Evolutionary conservation across 2,113 vertebrate species (phyloP).

Genomic region (Cepphus grylle): DNA sequence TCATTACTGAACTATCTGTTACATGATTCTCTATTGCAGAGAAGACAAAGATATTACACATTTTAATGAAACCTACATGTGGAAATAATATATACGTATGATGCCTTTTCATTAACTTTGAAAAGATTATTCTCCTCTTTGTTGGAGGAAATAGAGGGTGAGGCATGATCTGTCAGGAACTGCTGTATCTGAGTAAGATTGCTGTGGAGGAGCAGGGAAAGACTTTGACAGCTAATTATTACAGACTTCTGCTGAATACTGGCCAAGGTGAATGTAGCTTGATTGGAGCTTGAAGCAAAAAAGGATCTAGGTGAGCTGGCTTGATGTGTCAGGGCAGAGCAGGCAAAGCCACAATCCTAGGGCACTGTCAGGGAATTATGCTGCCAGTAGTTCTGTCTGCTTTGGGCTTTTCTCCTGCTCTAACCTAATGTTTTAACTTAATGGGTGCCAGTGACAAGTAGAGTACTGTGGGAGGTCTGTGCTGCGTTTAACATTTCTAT

Average conservation of each 20-base stretch:
- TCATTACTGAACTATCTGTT: background rate
- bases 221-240: conserved; percentile 3
- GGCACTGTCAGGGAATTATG: background rate
- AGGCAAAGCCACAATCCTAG: background rate
- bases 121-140: background rate
- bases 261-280: background rate
- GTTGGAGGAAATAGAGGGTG: background rate
- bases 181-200: background rate
- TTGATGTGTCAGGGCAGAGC: background rate
- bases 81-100: background rate
- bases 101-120: background rate
- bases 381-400: background rate
- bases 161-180: background rate
- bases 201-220: background rate
- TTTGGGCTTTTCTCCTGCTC: background rate
- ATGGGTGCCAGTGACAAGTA: background rate
- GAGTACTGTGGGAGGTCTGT: background rate
- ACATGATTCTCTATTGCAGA: background rate
- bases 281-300: background rate
- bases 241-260: background rate
- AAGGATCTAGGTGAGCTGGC: background rate
- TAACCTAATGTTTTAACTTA: background rate
- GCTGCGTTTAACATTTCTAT: background rate
- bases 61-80: background rate
- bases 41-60: accelerated